Percentiles rank a stretch among this genome's conserved stretches.
phyloP scores from a whole-genome alignment of 2,113 vertebrate genomes.

The Apus apus region DNA sequence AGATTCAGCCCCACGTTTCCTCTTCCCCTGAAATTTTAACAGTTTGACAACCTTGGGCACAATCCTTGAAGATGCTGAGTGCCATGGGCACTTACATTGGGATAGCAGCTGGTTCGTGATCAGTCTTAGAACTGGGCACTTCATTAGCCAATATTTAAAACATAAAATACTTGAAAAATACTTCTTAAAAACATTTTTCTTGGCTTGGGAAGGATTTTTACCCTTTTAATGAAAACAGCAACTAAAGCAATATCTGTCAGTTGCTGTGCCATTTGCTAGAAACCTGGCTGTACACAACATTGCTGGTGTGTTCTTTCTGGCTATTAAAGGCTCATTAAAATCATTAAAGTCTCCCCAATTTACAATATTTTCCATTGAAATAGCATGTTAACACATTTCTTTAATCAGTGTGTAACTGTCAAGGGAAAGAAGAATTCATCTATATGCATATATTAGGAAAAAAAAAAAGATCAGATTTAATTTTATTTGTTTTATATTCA shows the following conservation, averaged over 20 bases:
- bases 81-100: not conserved
- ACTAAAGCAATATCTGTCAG: not conserved
- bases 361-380: slow-evolving; percentile 70
- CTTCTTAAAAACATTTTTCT: not conserved
- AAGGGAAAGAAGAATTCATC: slow-evolving; percentile 63
- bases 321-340: slow-evolving; percentile 63
- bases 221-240: not conserved
- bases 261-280: not conserved
- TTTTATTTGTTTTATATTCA: slow-evolving; percentile 75
- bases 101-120: not conserved
- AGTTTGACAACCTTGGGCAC: not conserved
- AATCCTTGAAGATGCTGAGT: not conserved
- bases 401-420: slow-evolving; percentile 58
- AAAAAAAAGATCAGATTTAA: slow-evolving; percentile 67
- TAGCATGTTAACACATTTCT: slow-evolving; percentile 65
- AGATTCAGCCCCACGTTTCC: not conserved
- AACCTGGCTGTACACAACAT: not conserved
- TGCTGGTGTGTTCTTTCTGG: not conserved
- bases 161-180: not conserved
- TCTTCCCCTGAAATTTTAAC: not conserved
- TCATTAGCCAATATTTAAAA: not conserved
- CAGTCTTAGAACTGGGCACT: fast-evolving
- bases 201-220: not conserved
- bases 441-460: slow-evolving; percentile 57
- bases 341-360: slow-evolving; percentile 53